These are phyloP conservation scores for Pseudomyrmex sp. DNA, from an alignment of 1,140 invertebrate species.

Conservation along the genomic window DNA sequence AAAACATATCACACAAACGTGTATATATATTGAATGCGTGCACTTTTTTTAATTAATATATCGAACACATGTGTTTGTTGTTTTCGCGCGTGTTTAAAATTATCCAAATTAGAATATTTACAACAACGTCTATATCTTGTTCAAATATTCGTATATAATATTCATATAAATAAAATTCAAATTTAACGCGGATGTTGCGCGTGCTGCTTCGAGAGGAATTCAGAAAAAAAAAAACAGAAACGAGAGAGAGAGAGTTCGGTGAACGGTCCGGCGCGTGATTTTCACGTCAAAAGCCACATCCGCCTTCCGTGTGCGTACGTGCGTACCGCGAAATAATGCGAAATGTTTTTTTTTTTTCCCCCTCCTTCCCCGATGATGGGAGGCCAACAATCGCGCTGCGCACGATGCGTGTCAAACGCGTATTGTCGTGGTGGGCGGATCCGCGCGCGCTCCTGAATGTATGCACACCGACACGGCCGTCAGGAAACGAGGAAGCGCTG, in stretches of 20 bases:
- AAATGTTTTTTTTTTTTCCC: slow-evolving; percentile 40
- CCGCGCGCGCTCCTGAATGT: slow-evolving; percentile 66
- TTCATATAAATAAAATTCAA: too few relatives aligned
- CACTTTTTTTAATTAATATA: too few relatives aligned
- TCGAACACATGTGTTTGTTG: too few relatives aligned
- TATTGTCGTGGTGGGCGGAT: slow-evolving; percentile 59
- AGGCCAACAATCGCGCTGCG: slow-evolving; percentile 70
- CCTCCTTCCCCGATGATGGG: slow-evolving; percentile 7
- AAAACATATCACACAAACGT: too few relatives aligned
- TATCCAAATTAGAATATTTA: too few relatives aligned
- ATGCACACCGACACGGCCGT: slow-evolving; percentile 34
- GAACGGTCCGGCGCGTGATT: slow-evolving; percentile 23
- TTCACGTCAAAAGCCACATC: slow-evolving; percentile 47
- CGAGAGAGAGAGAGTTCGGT: neutral
- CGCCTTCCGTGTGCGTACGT: slow-evolving; percentile 56
- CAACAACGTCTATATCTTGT: too few relatives aligned
- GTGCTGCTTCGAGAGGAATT: too few relatives aligned
- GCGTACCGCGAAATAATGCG: slow-evolving; percentile 56
- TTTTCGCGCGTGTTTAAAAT: too few relatives aligned
- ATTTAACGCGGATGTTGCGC: too few relatives aligned
- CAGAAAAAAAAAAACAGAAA: too few relatives aligned
- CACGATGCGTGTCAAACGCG: slow-evolving; percentile 71
- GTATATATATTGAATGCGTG: too few relatives aligned
- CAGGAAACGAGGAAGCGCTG: slow-evolving; percentile 54
- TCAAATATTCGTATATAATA: too few relatives aligned